Evolutionary conservation across 2,888 invertebrate species (phyloP).

Genomic region (Tridacna gigas): DNA sequence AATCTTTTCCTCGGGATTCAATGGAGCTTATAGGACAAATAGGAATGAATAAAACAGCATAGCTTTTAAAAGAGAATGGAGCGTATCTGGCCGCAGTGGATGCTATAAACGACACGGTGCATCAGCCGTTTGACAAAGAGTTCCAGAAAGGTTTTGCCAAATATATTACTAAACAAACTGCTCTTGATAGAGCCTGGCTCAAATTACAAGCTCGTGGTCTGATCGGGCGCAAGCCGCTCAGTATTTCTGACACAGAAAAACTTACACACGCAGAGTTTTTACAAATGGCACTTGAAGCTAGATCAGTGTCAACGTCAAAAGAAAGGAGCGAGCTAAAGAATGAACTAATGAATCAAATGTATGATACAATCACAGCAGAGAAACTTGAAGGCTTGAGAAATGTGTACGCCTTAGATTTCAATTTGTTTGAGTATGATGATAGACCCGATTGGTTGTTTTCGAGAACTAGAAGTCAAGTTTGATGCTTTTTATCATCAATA

Average conservation of each 20-base stretch:
- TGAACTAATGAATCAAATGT: slow-evolving; percentile 19
- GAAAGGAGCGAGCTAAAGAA: slow-evolving; percentile 28
- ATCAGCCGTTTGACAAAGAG: slow-evolving; percentile 30
- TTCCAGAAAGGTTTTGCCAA: slow-evolving; percentile 11
- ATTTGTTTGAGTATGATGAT: slow-evolving; percentile 41
- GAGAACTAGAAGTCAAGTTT: slow-evolving; percentile 1
- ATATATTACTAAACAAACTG: slow-evolving; percentile 6
- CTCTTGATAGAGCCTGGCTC: slow-evolving; percentile 29
- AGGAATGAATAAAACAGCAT: slow-evolving; percentile 15
- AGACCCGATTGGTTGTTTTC: slow-evolving; percentile 30
- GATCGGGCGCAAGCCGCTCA: slow-evolving; percentile 25
- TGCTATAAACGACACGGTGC: slow-evolving; percentile 27
- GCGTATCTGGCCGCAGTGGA: slow-evolving; percentile 9
- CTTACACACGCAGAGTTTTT: slow-evolving; percentile 35
- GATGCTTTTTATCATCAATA: too few species aligned
- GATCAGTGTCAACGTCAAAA: slow-evolving; percentile 1
- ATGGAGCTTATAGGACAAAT: slow-evolving; percentile 8
- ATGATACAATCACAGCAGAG: slow-evolving; percentile 14
- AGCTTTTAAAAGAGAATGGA: slow-evolving; percentile 16
- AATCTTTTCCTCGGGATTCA: slow-evolving; percentile 40
- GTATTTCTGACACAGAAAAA: background rate
- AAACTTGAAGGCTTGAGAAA: slow-evolving; percentile 27
- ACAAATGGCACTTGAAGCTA: slow-evolving; percentile 36
- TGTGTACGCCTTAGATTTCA: slow-evolving; percentile 42
- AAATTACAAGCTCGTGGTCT: slow-evolving; percentile 34